These are phyloP conservation scores for Platysternon megacephalum DNA, from an alignment of 2,113 vertebrate genomes.

Conservation along the genomic window DNA sequence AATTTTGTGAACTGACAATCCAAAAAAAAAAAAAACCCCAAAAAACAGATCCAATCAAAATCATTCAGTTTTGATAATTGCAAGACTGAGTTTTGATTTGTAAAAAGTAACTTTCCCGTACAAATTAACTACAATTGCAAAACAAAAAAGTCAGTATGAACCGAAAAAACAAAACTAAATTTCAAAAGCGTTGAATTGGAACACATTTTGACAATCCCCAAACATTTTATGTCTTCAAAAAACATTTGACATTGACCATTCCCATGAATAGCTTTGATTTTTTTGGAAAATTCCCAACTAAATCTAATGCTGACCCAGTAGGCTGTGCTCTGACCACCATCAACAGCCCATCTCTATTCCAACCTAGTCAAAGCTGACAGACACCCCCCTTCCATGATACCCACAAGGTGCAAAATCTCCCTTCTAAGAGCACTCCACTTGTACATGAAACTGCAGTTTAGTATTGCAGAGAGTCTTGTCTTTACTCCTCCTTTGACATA, in stretches of 20 bases:
- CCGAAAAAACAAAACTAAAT: neutral
- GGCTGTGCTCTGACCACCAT: neutral
- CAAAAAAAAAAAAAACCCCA: neutral
- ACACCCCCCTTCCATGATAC: neutral
- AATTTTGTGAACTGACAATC: neutral
- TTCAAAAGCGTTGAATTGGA: neutral
- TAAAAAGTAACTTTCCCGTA: neutral
- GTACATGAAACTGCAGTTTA: neutral
- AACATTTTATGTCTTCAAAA: neutral
- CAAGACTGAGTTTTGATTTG: neutral
- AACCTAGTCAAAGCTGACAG: neutral
- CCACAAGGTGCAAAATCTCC: neutral
- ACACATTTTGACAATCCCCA: neutral
- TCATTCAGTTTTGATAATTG: neutral
- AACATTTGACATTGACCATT: neutral
- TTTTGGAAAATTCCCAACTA: neutral
- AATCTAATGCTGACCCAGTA: neutral
- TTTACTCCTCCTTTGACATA: neutral
- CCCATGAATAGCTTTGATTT: neutral
- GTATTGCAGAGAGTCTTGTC: neutral
- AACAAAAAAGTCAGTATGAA: neutral
- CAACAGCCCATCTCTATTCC: neutral
- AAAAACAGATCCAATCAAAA: neutral
- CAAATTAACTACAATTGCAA: neutral
- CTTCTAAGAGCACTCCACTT: neutral